Evolutionary conservation across 2,797 vertebrate species (phyloP).

Genomic region (Phylloscopus collybita): DNA sequence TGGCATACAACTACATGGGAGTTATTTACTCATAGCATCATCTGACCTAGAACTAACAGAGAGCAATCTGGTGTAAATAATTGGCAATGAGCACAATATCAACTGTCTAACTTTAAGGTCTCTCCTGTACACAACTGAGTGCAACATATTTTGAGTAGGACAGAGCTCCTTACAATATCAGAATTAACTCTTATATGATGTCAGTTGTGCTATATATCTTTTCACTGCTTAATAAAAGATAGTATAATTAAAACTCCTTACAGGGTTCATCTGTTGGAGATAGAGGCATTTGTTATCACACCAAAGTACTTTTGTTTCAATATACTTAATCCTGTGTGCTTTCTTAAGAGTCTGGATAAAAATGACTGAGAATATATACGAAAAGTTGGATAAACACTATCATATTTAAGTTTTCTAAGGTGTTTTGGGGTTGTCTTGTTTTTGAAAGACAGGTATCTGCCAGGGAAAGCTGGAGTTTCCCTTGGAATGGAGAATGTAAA

Average conservation of each 20-base stretch:
- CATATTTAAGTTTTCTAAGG: not conserved
- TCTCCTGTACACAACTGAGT: not conserved
- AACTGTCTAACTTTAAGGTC: not conserved
- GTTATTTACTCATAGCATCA: not conserved
- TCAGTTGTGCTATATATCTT: not conserved
- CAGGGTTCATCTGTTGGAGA: not conserved
- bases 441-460: too few species aligned
- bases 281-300: not conserved
- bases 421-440: not conserved
- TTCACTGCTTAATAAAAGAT: not conserved
- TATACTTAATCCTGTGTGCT: not conserved
- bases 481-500: too few species aligned
- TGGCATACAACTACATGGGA: not conserved
- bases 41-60: not conserved
- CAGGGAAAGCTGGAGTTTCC: too few species aligned
- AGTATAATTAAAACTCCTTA: not conserved
- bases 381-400: not conserved
- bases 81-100: not conserved
- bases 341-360: not conserved
- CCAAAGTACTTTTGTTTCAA: not conserved
- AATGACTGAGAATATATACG: not conserved
- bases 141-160: not conserved
- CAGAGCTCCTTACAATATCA: not conserved
- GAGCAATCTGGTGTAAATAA: not conserved
- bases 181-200: not conserved